Base-by-base conservation (phyloP, 2,797 vertebrate species). In the Sebastes matsubarae region DNA sequence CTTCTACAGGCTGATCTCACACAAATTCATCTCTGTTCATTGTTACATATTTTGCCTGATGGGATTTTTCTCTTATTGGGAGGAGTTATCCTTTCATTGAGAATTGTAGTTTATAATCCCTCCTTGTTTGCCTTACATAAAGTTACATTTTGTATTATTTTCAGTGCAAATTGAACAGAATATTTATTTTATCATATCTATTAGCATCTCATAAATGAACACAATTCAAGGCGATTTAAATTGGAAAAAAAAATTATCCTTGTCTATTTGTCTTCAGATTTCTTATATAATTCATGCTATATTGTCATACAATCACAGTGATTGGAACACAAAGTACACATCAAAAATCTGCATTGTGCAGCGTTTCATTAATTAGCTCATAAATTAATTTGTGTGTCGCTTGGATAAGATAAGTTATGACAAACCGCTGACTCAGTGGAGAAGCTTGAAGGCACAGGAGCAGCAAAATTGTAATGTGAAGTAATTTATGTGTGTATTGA, bases 401-500 rank as follows among this genome's bases (percentile, higher is more conserved):
- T 60, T 69, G n/a, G 64, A 71, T 76, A 13, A 75, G 80, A 71
- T 20, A 60, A 12, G 3, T 52, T 22, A 18, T 36, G 52, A 82
- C 52, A 76, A 63, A 76, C 46, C 24, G 52, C 66, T 77, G 71
- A 74, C n/a, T 83, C 66, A 68, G 72, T 55, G 12, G 25, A 54
- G 50, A 79, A 25, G 50, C 22, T 25, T 46, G 61, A 59, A 73
- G 3, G 30, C 38, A 65, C 22, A 18, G 50, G 24, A 75, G 59
- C 10, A 68, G 42, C 67, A 27, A 20, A 30, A 52, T 34, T 76
- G 55, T 77, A 24, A 75, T 81, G 32, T 72, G 2, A 7, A 65
- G 55, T 63, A 20, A 57, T 81, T 42, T 34, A 32, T 68, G 34
- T 29, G 0, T 81, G 38, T 78, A 83, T 70, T 86, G 68, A 92